Evolutionary conservation across 2,797 vertebrate genomes (phyloP).

Genomic region (Bovichtus diacanthus): DNA sequence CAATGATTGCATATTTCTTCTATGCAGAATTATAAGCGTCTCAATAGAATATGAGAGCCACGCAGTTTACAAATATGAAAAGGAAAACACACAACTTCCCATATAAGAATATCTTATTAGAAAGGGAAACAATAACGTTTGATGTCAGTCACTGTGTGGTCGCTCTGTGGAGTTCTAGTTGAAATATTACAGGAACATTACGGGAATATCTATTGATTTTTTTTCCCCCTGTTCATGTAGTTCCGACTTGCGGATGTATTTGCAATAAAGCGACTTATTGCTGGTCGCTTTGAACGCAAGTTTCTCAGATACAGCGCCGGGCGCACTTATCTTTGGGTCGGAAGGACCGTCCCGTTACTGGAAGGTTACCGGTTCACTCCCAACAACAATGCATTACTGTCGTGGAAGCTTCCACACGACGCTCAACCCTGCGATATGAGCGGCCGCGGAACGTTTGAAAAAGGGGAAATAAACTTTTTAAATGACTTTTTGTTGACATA

Average conservation of each 20-base stretch:
- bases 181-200: conserved; percentile 1
- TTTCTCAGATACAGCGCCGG: not conserved
- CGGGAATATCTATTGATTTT: not conserved
- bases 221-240: too few relatives aligned
- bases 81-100: not conserved
- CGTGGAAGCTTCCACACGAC: not conserved
- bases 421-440: not conserved
- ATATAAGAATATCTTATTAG: not conserved
- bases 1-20: not conserved
- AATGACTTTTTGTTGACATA: conserved; percentile 86
- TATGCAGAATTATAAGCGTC: not conserved
- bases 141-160: not conserved
- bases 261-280: not conserved
- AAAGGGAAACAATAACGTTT: not conserved
- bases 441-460: not conserved
- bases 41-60: not conserved
- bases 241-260: not conserved
- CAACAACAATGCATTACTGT: not conserved
- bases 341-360: conserved; percentile 37
- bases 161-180: not conserved
- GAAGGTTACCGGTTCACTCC: conserved; percentile 31
- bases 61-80: not conserved
- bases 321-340: conserved; percentile 10
- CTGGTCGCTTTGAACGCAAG: not conserved
- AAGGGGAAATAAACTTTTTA: conserved; percentile 81